Conservation (phyloP, 2,113 vertebrate species). For the Coturnix japonica region DNA sequence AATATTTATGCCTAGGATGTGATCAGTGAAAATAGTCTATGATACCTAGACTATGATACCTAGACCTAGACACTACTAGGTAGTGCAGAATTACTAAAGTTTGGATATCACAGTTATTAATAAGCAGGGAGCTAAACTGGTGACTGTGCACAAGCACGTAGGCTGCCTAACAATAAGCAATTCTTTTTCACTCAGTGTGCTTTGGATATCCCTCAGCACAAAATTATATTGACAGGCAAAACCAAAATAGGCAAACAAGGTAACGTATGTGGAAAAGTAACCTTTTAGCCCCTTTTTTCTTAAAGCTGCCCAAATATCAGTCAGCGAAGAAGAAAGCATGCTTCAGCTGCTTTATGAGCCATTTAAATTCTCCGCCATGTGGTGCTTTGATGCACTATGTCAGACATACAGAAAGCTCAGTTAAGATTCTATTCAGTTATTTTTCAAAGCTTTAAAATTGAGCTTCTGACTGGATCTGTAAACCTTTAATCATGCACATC, state of each 20-base stretch:
- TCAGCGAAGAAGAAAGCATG: not conserved
- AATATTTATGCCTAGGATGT: not conserved
- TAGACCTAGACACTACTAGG: too few species aligned
- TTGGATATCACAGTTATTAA: not conserved
- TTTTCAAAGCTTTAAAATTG: constrained; percentile 60
- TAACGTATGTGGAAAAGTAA: not conserved
- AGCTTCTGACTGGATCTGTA: constrained; percentile 50
- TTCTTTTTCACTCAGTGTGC: not conserved
- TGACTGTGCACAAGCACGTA: not conserved
- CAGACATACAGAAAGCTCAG: constrained; percentile 43
- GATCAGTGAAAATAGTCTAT: not conserved
- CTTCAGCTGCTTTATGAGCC: not conserved
- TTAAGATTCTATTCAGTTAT: constrained; percentile 36
- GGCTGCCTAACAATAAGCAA: not conserved
- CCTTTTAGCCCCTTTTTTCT: not conserved
- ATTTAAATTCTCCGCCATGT: constrained; percentile 37
- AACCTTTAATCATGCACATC: constrained; percentile 25
- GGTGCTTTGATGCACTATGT: constrained; percentile 41
- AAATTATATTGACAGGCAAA: not conserved
- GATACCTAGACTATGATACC: not conserved
- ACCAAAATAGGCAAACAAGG: not conserved
- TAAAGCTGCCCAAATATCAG: not conserved
- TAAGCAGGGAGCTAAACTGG: not conserved
- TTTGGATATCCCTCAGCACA: not conserved
- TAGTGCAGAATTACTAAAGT: not conserved